phyloP scores from a whole-genome alignment of 2,113 vertebrate genomes.

The Chrysochloris asiatica region DNA sequence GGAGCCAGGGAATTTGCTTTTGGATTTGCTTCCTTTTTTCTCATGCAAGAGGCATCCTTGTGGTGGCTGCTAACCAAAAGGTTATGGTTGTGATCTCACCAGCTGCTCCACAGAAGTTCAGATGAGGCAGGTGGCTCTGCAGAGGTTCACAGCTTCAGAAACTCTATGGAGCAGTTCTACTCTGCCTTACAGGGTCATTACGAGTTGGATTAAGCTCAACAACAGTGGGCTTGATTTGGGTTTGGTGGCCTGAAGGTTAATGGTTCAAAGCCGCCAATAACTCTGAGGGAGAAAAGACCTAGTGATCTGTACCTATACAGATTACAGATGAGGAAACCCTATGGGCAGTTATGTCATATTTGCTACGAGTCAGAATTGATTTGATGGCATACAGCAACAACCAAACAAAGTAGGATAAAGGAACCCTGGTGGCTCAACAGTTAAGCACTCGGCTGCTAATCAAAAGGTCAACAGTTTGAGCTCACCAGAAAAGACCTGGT shows the following conservation, averaged over 20 bases:
- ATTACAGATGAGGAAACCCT: neutral
- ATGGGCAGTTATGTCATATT: neutral
- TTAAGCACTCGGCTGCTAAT: neutral
- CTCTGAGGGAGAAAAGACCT: neutral
- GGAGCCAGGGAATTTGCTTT: neutral
- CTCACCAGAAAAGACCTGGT: neutral
- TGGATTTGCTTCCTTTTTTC: conserved; percentile 18
- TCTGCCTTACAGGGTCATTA: neutral
- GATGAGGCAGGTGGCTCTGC: neutral
- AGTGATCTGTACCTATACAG: neutral
- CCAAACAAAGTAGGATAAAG: neutral
- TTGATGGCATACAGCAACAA: neutral
- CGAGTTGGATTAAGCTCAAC: too few species aligned
- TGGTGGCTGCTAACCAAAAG: neutral
- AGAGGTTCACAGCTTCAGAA: neutral
- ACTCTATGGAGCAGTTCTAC: neutral
- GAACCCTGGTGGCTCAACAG: neutral
- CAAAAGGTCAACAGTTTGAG: neutral
- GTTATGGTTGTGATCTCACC: neutral
- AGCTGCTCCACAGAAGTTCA: neutral
- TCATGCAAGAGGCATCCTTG: neutral
- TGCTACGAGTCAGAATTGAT: neutral
- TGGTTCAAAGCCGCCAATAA: neutral
- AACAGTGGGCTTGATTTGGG: neutral
- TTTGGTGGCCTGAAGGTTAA: neutral